Percentiles rank a stretch among this genome's conserved stretches.
Conservation (phyloP, 30 jellyfish, hydroid and myxozoan species). For the Rhopilema esculentum region DNA sequence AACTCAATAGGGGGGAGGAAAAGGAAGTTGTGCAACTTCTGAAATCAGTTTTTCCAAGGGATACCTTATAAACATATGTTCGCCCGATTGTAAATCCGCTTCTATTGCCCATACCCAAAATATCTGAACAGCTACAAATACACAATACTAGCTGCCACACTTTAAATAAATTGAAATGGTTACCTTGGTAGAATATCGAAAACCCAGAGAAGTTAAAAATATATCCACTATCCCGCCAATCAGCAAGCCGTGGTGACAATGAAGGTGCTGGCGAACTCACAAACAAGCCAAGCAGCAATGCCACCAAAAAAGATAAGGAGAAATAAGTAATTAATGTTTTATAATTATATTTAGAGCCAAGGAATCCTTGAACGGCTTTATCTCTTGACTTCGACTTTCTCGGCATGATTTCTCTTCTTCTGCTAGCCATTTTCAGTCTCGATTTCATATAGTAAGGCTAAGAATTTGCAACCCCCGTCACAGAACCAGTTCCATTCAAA, state of each 20-base stretch:
- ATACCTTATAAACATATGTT: too few relatives aligned
- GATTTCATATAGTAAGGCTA: not conserved
- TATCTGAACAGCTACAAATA: too few relatives aligned
- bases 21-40: too few relatives aligned
- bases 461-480: not conserved
- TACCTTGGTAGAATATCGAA: conserved; percentile 79
- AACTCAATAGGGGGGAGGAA: too few relatives aligned
- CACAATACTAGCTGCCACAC: too few relatives aligned
- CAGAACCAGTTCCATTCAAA: not conserved
- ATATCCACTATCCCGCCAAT: conserved; percentile 93
- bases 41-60: too few relatives aligned
- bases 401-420: not conserved
- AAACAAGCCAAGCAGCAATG: conserved; percentile 49
- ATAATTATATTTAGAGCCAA: not conserved
- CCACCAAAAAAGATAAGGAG: conserved; percentile 30
- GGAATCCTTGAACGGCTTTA: not conserved
- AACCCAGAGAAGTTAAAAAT: conserved; percentile 30
- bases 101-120: too few relatives aligned
- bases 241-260: conserved; percentile 53
- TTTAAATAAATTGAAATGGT: not conserved
- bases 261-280: conserved; percentile 65
- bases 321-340: conserved; percentile 14
- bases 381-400: conserved; percentile 2
- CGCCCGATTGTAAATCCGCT: too few relatives aligned
- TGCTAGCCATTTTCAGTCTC: conserved; percentile 6